These are phyloP conservation scores for Ptyas mucosa DNA, from an alignment of 2,113 vertebrate genomes.

Conservation along the genomic window DNA sequence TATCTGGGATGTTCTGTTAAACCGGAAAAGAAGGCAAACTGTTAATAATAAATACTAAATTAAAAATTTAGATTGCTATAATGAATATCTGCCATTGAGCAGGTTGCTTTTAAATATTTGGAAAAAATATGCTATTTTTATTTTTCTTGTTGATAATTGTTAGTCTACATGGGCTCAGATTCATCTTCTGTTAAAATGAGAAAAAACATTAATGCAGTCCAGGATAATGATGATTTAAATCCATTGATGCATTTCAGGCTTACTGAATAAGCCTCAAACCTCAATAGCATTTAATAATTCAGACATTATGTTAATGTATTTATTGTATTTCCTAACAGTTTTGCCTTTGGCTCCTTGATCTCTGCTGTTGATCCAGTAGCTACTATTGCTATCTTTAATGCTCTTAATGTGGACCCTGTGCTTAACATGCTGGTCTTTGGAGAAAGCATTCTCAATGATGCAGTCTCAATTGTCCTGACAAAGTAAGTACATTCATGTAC, in stretches of 20 bases:
- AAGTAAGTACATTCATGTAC: constrained; percentile 77
- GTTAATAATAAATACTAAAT: not conserved
- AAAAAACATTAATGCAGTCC: not conserved
- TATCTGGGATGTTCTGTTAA: not conserved
- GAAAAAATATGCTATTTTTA: not conserved
- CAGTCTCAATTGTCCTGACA: constrained; percentile 95
- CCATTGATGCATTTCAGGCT: not conserved
- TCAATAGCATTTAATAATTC: not conserved
- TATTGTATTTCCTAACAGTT: constrained; percentile 70
- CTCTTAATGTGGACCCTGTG: constrained; percentile 95
- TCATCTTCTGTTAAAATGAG: not conserved
- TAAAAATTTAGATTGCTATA: not conserved
- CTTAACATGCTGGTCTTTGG: constrained; percentile 99
- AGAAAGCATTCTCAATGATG: constrained; percentile 97
- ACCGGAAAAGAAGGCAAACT: not conserved
- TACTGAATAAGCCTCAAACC: not conserved
- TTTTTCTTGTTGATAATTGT: not conserved
- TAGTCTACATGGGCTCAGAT: not conserved
- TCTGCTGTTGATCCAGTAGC: constrained; percentile 97
- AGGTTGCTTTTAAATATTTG: not conserved
- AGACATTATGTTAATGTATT: not conserved
- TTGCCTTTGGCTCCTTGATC: constrained; percentile 97
- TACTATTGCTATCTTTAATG: constrained; percentile 98
- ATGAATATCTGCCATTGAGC: not conserved
- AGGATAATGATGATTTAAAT: not conserved